phyloP scores from a whole-genome alignment of 2,888 invertebrate species.

The Protonemura montana region DNA sequence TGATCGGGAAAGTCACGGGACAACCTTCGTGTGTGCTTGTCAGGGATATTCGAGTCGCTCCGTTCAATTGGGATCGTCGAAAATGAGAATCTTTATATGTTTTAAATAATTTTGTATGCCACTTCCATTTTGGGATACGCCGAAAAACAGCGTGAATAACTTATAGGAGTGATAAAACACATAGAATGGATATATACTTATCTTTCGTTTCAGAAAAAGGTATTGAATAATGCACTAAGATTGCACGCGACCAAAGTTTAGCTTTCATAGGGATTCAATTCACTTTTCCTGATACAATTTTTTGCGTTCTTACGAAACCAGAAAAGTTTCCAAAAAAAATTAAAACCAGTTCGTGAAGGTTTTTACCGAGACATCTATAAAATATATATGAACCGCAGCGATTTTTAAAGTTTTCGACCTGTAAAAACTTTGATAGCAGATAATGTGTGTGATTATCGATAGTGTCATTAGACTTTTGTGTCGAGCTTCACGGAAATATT shows the following conservation, averaged over 20 bases:
- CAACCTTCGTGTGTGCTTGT: neutral
- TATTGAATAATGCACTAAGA: constrained; percentile 1
- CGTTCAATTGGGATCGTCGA: neutral
- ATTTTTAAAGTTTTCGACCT: neutral
- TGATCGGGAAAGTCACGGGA: neutral
- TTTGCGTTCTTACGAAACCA: neutral
- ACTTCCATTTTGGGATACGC: constrained; percentile 10
- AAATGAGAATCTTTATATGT: constrained; percentile 18
- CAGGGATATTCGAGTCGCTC: neutral
- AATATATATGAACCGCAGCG: neutral
- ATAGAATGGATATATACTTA: neutral
- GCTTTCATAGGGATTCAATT: neutral
- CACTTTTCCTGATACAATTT: neutral
- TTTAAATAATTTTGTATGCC: neutral
- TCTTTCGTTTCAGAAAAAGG: neutral
- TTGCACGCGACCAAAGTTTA: neutral
- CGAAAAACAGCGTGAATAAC: neutral
- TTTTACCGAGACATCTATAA: neutral
- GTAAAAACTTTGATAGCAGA: neutral
- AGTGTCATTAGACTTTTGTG: neutral
- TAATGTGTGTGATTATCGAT: neutral
- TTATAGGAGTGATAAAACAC: neutral
- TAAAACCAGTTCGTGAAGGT: neutral
- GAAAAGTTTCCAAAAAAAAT: neutral
- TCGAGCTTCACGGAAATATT: neutral